Base-by-base conservation (phyloP, 2,888 invertebrate species). In the Laothoe populi region DNA sequence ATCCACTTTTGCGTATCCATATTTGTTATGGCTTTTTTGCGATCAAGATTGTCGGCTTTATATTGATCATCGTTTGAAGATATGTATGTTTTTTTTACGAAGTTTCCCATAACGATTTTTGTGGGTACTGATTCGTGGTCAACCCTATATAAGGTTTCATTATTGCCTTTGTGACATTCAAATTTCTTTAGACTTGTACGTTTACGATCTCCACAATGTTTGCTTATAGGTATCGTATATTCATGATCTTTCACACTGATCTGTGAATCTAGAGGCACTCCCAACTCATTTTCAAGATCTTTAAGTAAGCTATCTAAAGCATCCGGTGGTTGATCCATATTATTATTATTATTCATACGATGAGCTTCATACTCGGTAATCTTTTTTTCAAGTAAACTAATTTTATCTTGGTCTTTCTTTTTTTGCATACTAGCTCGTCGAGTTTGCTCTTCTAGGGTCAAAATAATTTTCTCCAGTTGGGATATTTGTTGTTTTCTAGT, bases 261-360 rank as follows among this genome's bases (percentile, higher is more conserved):
- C 4, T 48, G 60, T 13, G 49, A 53, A 49, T 83, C 82, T 59
- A 80, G 70, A 40, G 86, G 77, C 26, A 79, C 72, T 44, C 77
- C 83, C 58, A 92, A 70, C 73, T 92, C 92, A 31, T 88, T 81
- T 79, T 92, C 92, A 7, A 92, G 79, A 46, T 86, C 86, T 78
- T 87, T 86, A 19, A 92, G 87, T 58, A 92, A 76, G 64, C 79
- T 82, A 66, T 91, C 88, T 21, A 92, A 71, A 63, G 88, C 84
- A 46, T 86, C 85, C 1, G 77, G 66, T 21, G 83, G 83, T n/a
- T 72, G 63, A 46, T 83, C 81, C 3, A 71, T 66, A 38, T 70
- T 78, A 13, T 70, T 77, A 46, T 78, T 77, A 49, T 72, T 73
- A 53, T 80, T 73, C 31, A 70, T 65, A 59, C 75, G 74, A 58